Conservation (phyloP, 2,797 vertebrate species). For the Galagoides demidoff region DNA sequence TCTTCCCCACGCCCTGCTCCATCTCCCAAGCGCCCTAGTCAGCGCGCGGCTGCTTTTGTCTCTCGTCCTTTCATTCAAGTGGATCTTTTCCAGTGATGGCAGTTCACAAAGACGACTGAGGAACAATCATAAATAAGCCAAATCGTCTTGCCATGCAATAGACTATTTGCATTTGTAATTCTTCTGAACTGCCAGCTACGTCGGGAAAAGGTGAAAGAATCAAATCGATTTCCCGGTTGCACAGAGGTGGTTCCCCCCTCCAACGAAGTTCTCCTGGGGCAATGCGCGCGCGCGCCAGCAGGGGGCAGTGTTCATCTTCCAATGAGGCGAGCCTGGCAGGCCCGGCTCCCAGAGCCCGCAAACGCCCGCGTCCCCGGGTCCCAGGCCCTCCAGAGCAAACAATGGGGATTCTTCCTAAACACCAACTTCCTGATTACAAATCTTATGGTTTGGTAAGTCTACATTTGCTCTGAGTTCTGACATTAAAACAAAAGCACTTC, state of each 20-base stretch:
- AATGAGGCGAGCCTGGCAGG: slow-evolving; percentile 46
- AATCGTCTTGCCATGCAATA: neutral
- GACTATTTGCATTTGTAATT: neutral
- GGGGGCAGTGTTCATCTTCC: slow-evolving; percentile 89
- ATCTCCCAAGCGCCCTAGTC: neutral
- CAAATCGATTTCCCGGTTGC: neutral
- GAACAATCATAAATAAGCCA: neutral
- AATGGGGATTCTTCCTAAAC: slow-evolving; percentile 68
- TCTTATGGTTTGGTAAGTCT: slow-evolving; percentile 64
- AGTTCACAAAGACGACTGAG: neutral
- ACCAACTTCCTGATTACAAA: slow-evolving; percentile 75
- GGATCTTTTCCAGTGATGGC: neutral
- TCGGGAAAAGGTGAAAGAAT: neutral
- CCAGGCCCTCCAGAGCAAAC: neutral
- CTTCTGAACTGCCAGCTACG: neutral
- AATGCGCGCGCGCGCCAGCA: slow-evolving; percentile 77
- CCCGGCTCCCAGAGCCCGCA: neutral
- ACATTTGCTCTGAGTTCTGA: slow-evolving; percentile 66
- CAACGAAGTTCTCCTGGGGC: neutral
- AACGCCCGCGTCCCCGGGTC: neutral
- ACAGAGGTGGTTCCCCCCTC: too few relatives aligned
- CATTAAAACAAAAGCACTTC: slow-evolving; percentile 67
- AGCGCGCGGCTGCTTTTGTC: neutral
- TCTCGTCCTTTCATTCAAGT: neutral
- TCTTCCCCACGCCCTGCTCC: neutral